Conservation (phyloP, 2,888 invertebrate species). For the Xylophagus ater region DNA sequence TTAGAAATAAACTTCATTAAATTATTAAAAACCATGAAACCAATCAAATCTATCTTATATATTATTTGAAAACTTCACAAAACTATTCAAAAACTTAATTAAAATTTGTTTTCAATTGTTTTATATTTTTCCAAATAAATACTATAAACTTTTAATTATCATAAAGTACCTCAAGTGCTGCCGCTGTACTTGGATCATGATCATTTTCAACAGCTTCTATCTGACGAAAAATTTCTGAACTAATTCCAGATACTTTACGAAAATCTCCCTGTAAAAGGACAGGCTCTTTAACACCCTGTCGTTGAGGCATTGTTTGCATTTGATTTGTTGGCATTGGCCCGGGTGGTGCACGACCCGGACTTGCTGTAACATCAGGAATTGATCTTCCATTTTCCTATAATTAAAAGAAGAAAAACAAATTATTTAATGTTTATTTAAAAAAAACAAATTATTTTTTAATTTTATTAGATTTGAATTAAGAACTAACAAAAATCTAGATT, state of each 20-base stretch:
- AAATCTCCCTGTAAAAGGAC: conserved; percentile 88
- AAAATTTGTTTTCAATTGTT: neutral
- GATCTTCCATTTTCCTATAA: conserved; percentile 81
- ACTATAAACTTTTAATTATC: conserved; percentile 25
- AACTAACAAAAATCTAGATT: no score
- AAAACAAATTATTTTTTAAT: no score
- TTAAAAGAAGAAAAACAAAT: conserved; percentile 16
- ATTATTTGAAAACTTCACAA: no score
- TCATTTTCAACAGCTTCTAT: conserved; percentile 95
- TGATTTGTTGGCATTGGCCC: conserved; percentile 50
- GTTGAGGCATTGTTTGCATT: conserved; percentile 40
- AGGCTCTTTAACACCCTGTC: conserved; percentile 45
- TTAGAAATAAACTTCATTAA: no score
- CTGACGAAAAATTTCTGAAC: conserved; percentile 92
- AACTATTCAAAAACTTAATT: neutral
- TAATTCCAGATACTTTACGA: conserved; percentile 91
- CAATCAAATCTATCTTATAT: no score
- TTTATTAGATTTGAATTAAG: no score
- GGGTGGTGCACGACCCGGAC: conserved; percentile 72
- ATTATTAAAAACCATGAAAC: no score
- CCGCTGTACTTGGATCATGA: conserved; percentile 85
- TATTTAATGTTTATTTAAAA: neutral
- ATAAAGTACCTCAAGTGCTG: conserved; percentile 82
- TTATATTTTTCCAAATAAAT: neutral
- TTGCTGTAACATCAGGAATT: conserved; percentile 83